Evolutionary conservation across 2,113 vertebrate species (phyloP), one percentile per base, ranked within the genome.

Genomic region (Stigmatopora argus): DNA sequence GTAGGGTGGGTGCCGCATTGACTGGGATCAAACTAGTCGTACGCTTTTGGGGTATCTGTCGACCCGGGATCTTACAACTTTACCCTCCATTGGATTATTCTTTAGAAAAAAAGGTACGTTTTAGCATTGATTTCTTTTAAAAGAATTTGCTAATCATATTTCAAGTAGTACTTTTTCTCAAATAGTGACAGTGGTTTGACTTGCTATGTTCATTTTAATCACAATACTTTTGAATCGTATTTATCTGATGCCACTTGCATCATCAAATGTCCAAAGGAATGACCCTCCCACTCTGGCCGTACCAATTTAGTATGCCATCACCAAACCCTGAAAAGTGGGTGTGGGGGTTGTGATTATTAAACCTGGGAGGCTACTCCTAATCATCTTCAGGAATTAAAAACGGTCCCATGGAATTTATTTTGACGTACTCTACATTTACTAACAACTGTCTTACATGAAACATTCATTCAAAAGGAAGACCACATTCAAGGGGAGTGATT

Each of bases 21-120:
- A 88, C 86, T 81, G 75, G 81, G 85, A 75, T 89, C 78, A 67
- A 83, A 78, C 74, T 71, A 72, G 73, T 72, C 55, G 68, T 82
- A 75, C 41, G 87, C 81, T 84, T 87, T 85, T 78, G 67, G 81
- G 87, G 87, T 83, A 88, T 85, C 89, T 88, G 78, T 84, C 80
- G 85, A 83, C 60, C 75, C 83, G 82, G 74, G 77, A 80, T 78
- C 76, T 45, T 75, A 60, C 56, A 69, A 66, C 49, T 71, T 74
- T 80, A 46, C 62, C 70, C 46, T 64, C 64, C 0, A n/a, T 26
- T 82, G 85, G 85, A 90, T 85, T 72, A 83, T 21, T 41, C 38
- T 41, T 41, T 23, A 15, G 23, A 45, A 61, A 31, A 31, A 56
- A 60, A 68, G 90, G 91, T 92, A 83, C 91, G 91, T 90, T 71